A percentile compares a stretch with the other conserved stretches of the same genome.
Evolutionary conservation across 2,113 vertebrate species (phyloP).

Genomic region (Anolis sagrei): DNA sequence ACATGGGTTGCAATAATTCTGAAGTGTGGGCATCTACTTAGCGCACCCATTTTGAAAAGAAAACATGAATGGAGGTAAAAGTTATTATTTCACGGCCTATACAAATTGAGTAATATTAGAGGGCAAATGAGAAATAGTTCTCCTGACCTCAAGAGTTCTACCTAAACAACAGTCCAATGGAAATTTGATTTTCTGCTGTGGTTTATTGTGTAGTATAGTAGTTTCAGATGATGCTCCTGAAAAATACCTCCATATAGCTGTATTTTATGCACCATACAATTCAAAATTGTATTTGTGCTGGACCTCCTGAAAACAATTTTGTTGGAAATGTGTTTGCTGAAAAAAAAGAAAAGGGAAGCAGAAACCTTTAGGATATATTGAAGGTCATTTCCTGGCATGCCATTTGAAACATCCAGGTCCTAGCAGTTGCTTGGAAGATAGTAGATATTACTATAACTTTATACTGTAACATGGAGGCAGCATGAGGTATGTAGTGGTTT

Average conservation of each 20-base stretch:
- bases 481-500: too few relatives aligned
- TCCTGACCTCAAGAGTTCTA: neutral
- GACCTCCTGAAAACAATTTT: neutral
- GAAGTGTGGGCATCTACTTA: neutral
- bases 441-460: too few relatives aligned
- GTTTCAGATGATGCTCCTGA: neutral
- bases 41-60: neutral
- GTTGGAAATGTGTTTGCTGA: neutral
- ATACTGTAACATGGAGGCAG: too few relatives aligned
- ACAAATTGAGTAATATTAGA: neutral
- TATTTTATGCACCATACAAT: neutral
- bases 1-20: neutral
- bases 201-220: too few relatives aligned
- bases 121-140: neutral
- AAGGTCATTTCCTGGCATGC: neutral
- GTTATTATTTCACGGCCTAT: neutral
- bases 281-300: neutral
- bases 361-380: too few relatives aligned
- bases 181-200: neutral
- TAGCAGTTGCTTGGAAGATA: too few relatives aligned
- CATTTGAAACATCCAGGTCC: neutral
- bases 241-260: neutral
- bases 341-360: neutral
- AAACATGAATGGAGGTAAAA: neutral
- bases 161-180: neutral